phyloP scores from a whole-genome alignment of 2,113 vertebrate species.

The Hippolais icterina region DNA sequence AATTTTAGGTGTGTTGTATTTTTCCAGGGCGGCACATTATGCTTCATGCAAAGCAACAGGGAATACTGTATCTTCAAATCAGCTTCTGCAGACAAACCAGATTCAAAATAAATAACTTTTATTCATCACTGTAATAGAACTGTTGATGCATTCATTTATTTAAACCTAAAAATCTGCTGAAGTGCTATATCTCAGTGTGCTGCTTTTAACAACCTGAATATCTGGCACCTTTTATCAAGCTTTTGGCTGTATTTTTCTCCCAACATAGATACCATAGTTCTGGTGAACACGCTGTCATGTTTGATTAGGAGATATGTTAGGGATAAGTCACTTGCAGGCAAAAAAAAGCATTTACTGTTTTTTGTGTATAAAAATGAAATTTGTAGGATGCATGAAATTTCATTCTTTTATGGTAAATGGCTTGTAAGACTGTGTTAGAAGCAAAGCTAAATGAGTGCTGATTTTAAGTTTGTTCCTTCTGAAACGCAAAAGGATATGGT shows the following conservation, averaged over 20 bases:
- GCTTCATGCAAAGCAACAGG: background rate
- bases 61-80: constrained; percentile 7
- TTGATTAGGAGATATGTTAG: constrained; percentile 10
- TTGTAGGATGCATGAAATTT: background rate
- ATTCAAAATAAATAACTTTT: constrained; percentile 25
- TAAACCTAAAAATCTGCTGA: constrained; percentile 12
- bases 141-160: constrained; percentile 20
- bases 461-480: constrained; percentile 35
- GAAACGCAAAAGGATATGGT: constrained; percentile 13
- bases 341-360: background rate
- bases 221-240: background rate
- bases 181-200: background rate
- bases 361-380: constrained; percentile 36
- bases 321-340: background rate
- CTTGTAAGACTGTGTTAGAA: constrained; percentile 5
- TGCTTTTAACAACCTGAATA: background rate
- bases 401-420: constrained; percentile 6
- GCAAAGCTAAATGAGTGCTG: constrained; percentile 42
- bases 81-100: background rate
- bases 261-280: background rate
- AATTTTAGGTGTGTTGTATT: background rate
- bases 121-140: background rate
- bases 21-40: background rate
- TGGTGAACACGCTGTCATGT: background rate
- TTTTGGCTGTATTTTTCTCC: constrained; percentile 14